phyloP scores from a whole-genome alignment of 2,888 invertebrate genomes.

The Lottia scabra region DNA sequence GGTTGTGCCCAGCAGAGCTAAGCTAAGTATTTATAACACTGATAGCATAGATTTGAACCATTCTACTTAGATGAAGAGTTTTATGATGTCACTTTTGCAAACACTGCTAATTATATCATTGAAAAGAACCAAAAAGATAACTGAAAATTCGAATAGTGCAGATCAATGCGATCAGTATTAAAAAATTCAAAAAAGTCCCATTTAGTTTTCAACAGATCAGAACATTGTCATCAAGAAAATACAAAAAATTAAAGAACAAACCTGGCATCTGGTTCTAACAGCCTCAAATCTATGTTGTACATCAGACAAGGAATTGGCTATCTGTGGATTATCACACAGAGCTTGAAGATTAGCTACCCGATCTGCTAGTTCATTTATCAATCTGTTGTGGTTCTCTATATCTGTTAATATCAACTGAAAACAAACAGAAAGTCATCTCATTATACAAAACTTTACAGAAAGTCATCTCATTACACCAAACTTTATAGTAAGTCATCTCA shows the following conservation, averaged over 20 bases:
- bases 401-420: constrained; percentile 83
- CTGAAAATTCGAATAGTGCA: too few species aligned
- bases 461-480: not conserved
- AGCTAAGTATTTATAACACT: too few species aligned
- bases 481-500: not conserved
- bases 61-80: too few species aligned
- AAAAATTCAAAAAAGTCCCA: too few species aligned
- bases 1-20: too few species aligned
- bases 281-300: constrained; percentile 80
- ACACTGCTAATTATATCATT: too few species aligned
- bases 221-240: too few species aligned
- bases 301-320: constrained; percentile 78
- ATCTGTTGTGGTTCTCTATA: constrained; percentile 81
- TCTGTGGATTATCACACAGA: constrained; percentile 76
- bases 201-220: too few species aligned
- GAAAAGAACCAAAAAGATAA: too few species aligned
- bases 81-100: too few species aligned
- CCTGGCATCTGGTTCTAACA: constrained; percentile 71
- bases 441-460: constrained; percentile 5
- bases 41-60: too few species aligned
- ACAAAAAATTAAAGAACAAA: constrained; percentile 27
- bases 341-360: constrained; percentile 83
- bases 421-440: not conserved
- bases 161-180: too few species aligned
- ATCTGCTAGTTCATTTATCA: constrained; percentile 80